Base-by-base conservation (phyloP, 2,888 invertebrate species). In the Latheticus oryzae region DNA sequence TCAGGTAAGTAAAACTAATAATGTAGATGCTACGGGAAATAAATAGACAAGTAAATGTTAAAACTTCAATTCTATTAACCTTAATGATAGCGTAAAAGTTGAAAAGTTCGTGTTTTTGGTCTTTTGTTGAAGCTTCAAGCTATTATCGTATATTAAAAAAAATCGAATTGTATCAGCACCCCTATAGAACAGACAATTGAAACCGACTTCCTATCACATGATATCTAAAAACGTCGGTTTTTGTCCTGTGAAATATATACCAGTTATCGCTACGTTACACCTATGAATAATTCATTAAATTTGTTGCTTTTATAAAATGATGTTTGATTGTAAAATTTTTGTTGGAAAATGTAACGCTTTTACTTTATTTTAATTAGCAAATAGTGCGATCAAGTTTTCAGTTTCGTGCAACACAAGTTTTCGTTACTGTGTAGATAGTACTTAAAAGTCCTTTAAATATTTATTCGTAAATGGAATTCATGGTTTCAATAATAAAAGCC, bases 401-500 rank as follows among this genome's bases (percentile, higher is more conserved):
- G 33, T 28, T 11, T 16, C 45, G n/a, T 45, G 11, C 16, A 30
- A 43, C 32, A 13, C 33, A 17, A 35, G 35, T 9, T 33, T 47
- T 26, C 32, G 19, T 45, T 37, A 17, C 38, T 15, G 23, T 40
- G 40, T 5, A 40, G 28, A 30, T 12, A 30, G 30, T 42, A 30
- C 51, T 51, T 40, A 42, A 32, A 35, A 37, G 24, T 32, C 23
- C 28, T 63, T 67, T 60, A 63, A 62, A 63, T 65, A 67, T 66
- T 66, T 60, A 63, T 62, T 48, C 38, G 30, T 58, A 52, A 63
- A 64, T 55, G 61, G 60, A 60, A 55, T 48, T 62, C 58, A 62
- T 58, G 61, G 58, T 52, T 58, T 52, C 60, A 57, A 62, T 60
- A 60, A 61, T 64, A 63, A 68, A 66, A 67, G 61, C 63, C 62